Evolutionary conservation across 2,797 vertebrate species (phyloP).

Genomic region (Anguilla megastoma): DNA sequence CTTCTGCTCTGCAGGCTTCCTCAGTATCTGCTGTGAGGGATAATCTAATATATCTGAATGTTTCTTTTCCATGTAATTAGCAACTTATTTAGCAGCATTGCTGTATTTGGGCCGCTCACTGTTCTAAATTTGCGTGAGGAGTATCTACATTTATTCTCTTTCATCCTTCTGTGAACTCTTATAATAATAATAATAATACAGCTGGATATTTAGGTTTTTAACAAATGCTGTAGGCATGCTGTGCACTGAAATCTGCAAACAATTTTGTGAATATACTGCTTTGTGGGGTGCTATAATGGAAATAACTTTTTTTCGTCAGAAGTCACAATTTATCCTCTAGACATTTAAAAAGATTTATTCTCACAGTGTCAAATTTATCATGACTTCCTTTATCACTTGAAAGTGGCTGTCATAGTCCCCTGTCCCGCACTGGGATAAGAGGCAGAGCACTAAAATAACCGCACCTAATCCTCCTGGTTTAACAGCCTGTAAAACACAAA

Average conservation of each 20-base stretch:
- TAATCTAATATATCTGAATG: no score
- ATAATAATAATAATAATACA: neutral
- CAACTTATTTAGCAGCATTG: no score
- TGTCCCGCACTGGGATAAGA: constrained; percentile 34
- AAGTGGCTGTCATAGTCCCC: neutral
- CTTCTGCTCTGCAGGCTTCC: no score
- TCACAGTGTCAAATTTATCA: neutral
- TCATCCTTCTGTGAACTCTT: neutral
- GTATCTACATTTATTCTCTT: neutral
- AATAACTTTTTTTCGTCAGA: neutral
- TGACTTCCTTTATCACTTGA: neutral
- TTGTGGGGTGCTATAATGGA: neutral
- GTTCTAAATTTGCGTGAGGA: neutral
- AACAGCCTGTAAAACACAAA: constrained; percentile 36
- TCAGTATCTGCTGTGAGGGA: no score
- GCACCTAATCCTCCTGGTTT: constrained; percentile 39
- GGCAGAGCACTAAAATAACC: constrained; percentile 31
- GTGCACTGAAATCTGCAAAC: neutral
- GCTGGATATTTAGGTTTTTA: neutral
- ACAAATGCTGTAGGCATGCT: neutral
- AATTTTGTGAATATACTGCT: neutral
- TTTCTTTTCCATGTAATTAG: no score
- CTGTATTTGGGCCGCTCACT: neutral
- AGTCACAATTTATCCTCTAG: neutral
- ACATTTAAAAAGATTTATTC: neutral